Evolutionary conservation across 64 coral and sea anemone genomes (phyloP), one percentile per base, ranked within the genome.

Genomic region (Actinia equina): DNA sequence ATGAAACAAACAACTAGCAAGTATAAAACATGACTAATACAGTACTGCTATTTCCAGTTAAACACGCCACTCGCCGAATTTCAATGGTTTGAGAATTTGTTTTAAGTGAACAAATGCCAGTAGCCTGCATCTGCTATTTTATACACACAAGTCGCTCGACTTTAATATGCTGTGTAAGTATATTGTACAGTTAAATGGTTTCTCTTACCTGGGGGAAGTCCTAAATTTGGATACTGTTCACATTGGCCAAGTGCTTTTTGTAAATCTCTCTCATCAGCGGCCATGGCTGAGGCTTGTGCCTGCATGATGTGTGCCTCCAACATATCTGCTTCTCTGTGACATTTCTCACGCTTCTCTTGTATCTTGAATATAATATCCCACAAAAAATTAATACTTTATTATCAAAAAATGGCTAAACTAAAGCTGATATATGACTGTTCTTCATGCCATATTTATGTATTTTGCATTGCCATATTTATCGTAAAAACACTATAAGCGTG

Each of bases 301-400:
- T 96, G 94, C 94, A 96, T 96, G 27, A 96, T 96, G 69, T 96
- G 94, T 43, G 94, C 88, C 62, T 96, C 94, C 37, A 96, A 64
- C 94, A 93, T 96, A 80, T 96, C 94, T n/a, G 91, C 91, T 52
- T 96, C 88, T 88, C 94, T 77, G 52, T 96, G 91, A 30, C 88
- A 42, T 42, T 84, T 80, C 82, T 93, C 94, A 5, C 91, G 80
- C 43, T 90, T 46, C 51, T 90, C 88, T 88, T 96, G 94, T 23
- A 96, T 96, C 94, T 96, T 43, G 13, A 58, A 14, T 8, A 11
- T 27, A 77, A 15, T 64, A 30, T 49, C 45, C 23, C 69, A 42
- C 5, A 74, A 74, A 30, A 4, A 65, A 6, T 65, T 20, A 23
- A 65, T 65, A n/a, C 20, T 23, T 57, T 23, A 3, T 23, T 65